A percentile compares a stretch with the other conserved stretches of the same genome.
Evolutionary conservation across 30 jellyfish, hydroid and myxozoan genomes (phyloP).

Genomic region (Turritopsis dohrnii): DNA sequence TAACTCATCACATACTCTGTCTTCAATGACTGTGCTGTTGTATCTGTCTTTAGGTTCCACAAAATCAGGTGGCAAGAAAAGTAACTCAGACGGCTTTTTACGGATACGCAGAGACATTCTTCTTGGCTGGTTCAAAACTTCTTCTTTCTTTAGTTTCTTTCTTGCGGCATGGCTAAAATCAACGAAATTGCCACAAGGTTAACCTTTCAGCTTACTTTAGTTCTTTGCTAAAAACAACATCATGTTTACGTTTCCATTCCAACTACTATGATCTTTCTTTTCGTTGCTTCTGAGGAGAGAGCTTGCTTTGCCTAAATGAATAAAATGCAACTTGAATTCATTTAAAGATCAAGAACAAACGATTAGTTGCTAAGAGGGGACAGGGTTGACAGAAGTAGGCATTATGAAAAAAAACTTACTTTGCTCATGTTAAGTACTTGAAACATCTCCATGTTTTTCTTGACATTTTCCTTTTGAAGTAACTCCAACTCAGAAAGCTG

Average conservation of each 20-base stretch:
- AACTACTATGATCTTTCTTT: not conserved
- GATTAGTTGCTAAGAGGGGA: too few relatives aligned
- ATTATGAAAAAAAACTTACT: slow-evolving; percentile 3
- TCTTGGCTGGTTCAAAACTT: not conserved
- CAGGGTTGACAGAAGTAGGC: too few relatives aligned
- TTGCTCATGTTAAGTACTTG: slow-evolving; percentile 10
- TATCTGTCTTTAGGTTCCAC: not conserved
- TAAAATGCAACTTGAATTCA: not conserved
- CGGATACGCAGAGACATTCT: slow-evolving; percentile 26
- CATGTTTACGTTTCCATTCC: not conserved
- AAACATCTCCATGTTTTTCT: slow-evolving; percentile 21
- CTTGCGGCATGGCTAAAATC: not conserved
- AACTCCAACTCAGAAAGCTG: slow-evolving; percentile 29
- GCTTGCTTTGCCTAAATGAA: not conserved
- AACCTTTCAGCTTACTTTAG: too few relatives aligned
- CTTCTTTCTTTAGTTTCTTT: not conserved
- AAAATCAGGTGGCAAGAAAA: not conserved
- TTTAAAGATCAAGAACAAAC: too few relatives aligned
- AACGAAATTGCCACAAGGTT: not conserved
- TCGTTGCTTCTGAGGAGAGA: not conserved
- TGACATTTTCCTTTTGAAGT: slow-evolving; percentile 8
- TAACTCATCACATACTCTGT: not conserved
- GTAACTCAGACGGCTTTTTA: not conserved
- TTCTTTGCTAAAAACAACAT: too few relatives aligned
- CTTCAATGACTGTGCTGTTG: not conserved